These are phyloP conservation scores for Porites australiensis DNA, from an alignment of 64 coral and sea anemone genomes.

Conservation along the genomic window DNA sequence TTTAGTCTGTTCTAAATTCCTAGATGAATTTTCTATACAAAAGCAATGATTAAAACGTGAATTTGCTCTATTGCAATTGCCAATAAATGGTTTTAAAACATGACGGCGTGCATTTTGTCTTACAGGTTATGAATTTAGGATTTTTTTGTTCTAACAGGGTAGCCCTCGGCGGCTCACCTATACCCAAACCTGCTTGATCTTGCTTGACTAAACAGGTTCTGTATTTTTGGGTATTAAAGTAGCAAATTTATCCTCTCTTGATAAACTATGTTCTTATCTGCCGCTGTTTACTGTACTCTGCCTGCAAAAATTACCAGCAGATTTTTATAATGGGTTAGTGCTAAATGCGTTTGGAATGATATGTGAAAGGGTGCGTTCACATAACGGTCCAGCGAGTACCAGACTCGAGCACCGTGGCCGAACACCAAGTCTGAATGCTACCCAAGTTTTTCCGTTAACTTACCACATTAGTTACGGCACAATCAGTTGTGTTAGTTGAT, in stretches of 20 bases:
- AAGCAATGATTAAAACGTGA: too few species aligned
- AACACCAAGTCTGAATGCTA: too few species aligned
- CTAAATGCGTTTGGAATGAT: neutral
- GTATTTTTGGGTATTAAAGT: too few species aligned
- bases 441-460: too few species aligned
- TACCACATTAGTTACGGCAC: too few species aligned
- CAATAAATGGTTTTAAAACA: too few species aligned
- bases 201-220: too few species aligned
- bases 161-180: neutral
- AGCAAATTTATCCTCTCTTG: neutral
- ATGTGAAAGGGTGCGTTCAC: neutral
- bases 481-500: too few species aligned
- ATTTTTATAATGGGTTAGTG: neutral
- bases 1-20: neutral
- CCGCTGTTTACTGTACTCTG: neutral
- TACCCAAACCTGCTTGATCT: neutral
- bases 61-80: too few species aligned
- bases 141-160: neutral
- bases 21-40: neutral
- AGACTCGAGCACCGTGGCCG: too few species aligned
- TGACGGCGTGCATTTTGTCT: neutral
- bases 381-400: too few species aligned
- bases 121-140: neutral
- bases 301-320: neutral
- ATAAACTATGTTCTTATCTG: neutral